Conservation (phyloP, 2,113 vertebrate genomes). For the Microcebus murinus region DNA sequence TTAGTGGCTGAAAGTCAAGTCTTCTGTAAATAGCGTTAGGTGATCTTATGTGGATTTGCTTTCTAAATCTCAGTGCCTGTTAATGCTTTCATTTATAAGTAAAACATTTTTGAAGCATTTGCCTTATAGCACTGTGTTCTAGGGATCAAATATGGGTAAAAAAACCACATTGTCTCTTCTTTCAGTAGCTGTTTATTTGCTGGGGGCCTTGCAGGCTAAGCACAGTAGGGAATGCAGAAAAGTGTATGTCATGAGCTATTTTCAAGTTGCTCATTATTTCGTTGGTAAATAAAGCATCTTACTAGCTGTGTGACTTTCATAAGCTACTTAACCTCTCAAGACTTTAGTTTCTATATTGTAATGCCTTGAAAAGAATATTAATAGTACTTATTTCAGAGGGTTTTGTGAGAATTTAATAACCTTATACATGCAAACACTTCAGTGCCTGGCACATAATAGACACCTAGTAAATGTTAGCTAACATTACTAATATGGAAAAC, state of each 20-base stretch:
- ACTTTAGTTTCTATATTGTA: background rate
- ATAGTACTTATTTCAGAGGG: background rate
- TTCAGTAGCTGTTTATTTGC: background rate
- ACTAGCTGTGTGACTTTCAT: background rate
- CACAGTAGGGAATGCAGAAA: background rate
- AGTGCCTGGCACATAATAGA: background rate
- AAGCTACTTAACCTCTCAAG: background rate
- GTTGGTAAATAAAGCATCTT: conserved; percentile 23
- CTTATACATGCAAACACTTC: background rate
- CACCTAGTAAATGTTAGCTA: conserved; percentile 7
- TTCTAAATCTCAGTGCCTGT: conserved; percentile 21
- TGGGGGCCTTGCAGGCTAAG: background rate
- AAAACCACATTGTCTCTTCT: background rate
- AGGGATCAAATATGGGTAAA: background rate
- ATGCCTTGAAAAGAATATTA: background rate
- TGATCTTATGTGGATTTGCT: conserved; percentile 15
- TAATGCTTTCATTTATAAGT: conserved; percentile 35
- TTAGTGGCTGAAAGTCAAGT: background rate
- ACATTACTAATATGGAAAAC: conserved; percentile 36
- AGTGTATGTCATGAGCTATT: background rate
- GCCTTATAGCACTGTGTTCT: background rate
- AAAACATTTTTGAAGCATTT: background rate
- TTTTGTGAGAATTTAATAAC: conserved; percentile 12
- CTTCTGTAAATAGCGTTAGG: background rate
- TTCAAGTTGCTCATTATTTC: background rate